These are phyloP conservation scores for Camptogramma bilineatum DNA, from an alignment of 2,888 invertebrate genomes.

Conservation along the genomic window DNA sequence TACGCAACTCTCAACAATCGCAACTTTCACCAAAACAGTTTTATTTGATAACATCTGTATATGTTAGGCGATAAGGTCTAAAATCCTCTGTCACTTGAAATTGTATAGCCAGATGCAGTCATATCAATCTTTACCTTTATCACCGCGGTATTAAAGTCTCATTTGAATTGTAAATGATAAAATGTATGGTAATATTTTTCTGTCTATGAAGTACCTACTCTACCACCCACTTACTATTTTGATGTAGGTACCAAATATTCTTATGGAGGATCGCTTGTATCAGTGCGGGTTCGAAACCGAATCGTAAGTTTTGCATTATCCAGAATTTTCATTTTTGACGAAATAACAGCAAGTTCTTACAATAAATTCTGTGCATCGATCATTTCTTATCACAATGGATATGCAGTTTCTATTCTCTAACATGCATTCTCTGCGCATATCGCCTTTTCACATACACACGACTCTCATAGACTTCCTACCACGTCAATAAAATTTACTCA, in stretches of 20 bases:
- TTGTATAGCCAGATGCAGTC: background rate
- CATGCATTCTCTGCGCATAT: constrained; percentile 18
- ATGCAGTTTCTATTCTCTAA: constrained; percentile 17
- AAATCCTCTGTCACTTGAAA: background rate
- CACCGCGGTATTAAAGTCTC: background rate
- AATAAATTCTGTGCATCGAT: constrained; percentile 8
- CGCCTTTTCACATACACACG: constrained; percentile 1
- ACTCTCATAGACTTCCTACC: too few relatives aligned
- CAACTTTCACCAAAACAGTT: constrained; percentile 28
- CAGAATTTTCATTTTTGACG: too few relatives aligned
- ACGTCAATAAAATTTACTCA: too few relatives aligned
- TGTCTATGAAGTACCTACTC: too few relatives aligned
- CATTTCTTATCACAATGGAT: constrained; percentile 11
- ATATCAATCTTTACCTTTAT: constrained; percentile 5
- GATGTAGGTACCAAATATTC: too few relatives aligned
- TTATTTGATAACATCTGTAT: background rate
- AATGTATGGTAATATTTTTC: background rate
- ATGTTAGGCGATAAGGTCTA: background rate
- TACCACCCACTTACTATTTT: too few relatives aligned
- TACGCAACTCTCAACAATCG: constrained; percentile 13
- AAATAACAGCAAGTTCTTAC: background rate
- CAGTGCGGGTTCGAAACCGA: too few relatives aligned
- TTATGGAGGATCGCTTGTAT: too few relatives aligned
- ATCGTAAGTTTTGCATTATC: too few relatives aligned
- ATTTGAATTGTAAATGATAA: background rate